A percentile compares a stretch with the other conserved stretches of the same genome.
These are phyloP conservation scores for Pentalonia nigronervosa DNA, from an alignment of 1,140 invertebrate genomes.

Conservation along the genomic window DNA sequence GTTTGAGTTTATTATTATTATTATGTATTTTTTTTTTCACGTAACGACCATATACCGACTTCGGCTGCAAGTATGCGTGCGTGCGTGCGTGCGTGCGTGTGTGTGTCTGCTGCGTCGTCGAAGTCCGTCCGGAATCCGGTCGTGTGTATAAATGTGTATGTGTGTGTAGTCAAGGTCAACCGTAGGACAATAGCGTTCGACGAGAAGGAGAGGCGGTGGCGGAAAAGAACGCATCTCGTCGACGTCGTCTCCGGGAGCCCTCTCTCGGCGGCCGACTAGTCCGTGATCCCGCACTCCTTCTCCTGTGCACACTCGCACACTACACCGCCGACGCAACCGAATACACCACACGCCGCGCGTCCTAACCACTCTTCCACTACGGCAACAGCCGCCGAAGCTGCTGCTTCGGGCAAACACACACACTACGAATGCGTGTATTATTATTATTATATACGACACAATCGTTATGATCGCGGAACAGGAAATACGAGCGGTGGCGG, in stretches of 20 bases:
- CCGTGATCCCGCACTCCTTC: background rate
- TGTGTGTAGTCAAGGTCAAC: slow-evolving; percentile 52
- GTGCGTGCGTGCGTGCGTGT: no score
- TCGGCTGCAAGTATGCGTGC: background rate
- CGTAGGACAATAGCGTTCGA: slow-evolving; percentile 53
- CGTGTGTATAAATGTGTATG: background rate
- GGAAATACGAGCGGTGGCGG: slow-evolving; percentile 55
- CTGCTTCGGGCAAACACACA: background rate
- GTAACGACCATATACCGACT: background rate
- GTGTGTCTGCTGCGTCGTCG: slow-evolving; percentile 3
- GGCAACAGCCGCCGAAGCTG: slow-evolving; percentile 7
- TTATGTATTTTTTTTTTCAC: background rate
- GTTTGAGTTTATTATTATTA: slow-evolving; percentile 16
- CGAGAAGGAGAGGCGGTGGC: slow-evolving; percentile 44
- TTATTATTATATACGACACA: slow-evolving; percentile 24
- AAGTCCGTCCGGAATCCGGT: slow-evolving; percentile 56
- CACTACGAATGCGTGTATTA: background rate
- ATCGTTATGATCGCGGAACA: slow-evolving; percentile 56
- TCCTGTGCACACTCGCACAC: background rate
- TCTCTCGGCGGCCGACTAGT: background rate
- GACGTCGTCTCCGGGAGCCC: slow-evolving; percentile 45
- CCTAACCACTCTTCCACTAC: background rate
- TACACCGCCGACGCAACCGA: slow-evolving; percentile 9
- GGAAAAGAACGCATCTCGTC: slow-evolving; percentile 56
- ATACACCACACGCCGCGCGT: background rate